phyloP scores from a whole-genome alignment of 2,888 invertebrate species.

The Cantharis lateralis region DNA sequence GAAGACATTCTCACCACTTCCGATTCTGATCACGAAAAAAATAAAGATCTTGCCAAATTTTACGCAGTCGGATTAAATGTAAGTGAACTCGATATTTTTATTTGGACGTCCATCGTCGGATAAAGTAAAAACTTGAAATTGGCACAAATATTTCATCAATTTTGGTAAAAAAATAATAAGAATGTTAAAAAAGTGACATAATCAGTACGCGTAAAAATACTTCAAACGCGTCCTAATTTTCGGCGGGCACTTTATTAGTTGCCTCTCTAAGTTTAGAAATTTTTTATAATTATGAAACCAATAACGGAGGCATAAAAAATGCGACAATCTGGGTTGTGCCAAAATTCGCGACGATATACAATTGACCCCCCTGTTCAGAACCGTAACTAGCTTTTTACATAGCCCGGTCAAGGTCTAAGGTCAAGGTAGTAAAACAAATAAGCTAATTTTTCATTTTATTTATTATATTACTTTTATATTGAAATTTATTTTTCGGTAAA shows the following conservation, averaged over 20 bases:
- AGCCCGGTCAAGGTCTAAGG: too few relatives aligned
- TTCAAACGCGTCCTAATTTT: background rate
- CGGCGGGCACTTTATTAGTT: background rate
- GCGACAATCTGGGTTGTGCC: background rate
- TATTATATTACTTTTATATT: too few relatives aligned
- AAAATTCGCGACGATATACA: background rate
- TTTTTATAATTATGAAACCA: background rate
- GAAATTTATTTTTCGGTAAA: background rate
- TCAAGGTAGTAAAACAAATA: too few relatives aligned
- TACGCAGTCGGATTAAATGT: slow-evolving; percentile 48
- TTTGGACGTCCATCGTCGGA: background rate
- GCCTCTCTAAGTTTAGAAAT: background rate
- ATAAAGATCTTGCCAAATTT: slow-evolving; percentile 65
- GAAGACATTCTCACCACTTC: slow-evolving; percentile 49
- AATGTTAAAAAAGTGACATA: background rate
- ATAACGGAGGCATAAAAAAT: background rate
- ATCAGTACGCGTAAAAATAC: slow-evolving; percentile 1
- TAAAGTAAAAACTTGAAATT: background rate
- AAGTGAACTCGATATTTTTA: background rate
- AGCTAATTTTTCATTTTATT: too few relatives aligned
- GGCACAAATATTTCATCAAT: background rate
- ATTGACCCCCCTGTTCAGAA: background rate
- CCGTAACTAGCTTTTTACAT: too few relatives aligned
- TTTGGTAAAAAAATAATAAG: background rate
- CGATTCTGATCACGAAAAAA: slow-evolving; percentile 64